A percentile compares a stretch with the other conserved stretches of the same genome.
Conservation (phyloP, 2,888 invertebrate species). For the Pachycephus smyrnensis region DNA sequence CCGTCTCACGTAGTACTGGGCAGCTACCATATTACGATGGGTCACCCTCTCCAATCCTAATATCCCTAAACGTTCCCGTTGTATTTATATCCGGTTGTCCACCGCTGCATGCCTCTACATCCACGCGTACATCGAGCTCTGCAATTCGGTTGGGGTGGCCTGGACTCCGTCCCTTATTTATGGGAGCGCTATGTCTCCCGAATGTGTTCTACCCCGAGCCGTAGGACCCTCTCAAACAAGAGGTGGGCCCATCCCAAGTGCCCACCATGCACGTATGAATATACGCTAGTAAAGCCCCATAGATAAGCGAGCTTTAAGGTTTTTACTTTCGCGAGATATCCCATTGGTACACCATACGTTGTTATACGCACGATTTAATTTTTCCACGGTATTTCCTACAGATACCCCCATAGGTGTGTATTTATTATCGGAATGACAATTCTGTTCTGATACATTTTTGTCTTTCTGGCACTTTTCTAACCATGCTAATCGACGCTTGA, state of each 20-base stretch:
- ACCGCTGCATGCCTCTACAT: slow-evolving; percentile 36
- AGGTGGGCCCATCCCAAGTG: slow-evolving; percentile 2
- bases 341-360: too few species aligned
- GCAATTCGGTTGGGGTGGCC: slow-evolving; percentile 40
- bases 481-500: background rate
- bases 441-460: background rate
- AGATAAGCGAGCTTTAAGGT: slow-evolving; percentile 29
- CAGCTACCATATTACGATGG: slow-evolving; percentile 13
- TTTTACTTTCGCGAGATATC: slow-evolving; percentile 13
- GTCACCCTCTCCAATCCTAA: slow-evolving; percentile 44
- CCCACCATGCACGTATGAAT: background rate
- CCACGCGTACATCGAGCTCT: slow-evolving; percentile 31
- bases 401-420: background rate
- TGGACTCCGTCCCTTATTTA: slow-evolving; percentile 54
- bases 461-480: background rate
- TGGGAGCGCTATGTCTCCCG: slow-evolving; percentile 45
- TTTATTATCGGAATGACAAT: background rate
- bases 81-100: slow-evolving; percentile 51
- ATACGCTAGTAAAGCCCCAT: background rate
- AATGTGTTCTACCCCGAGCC: slow-evolving; percentile 35
- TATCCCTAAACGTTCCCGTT: slow-evolving; percentile 46
- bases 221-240: slow-evolving; percentile 25
- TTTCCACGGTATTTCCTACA: too few species aligned
- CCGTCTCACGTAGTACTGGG: slow-evolving; percentile 31
- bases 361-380: too few species aligned